These are phyloP conservation scores for Oreochromis grahami DNA, from an alignment of 2,797 vertebrate genomes.

Conservation along the genomic window DNA sequence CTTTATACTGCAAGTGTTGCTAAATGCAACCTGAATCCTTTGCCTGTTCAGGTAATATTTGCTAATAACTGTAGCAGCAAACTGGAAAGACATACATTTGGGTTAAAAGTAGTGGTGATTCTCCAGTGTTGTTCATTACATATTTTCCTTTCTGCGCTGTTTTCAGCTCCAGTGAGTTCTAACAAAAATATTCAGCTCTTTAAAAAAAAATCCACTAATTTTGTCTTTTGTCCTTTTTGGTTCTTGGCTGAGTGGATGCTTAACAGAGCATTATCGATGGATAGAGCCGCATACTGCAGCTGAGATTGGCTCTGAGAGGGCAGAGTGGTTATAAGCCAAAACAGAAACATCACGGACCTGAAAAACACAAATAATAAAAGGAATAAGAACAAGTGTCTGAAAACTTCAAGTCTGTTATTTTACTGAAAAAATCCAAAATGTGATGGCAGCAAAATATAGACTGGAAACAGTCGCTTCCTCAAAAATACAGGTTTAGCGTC, in stretches of 20 bases:
- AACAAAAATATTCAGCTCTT: background rate
- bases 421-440: background rate
- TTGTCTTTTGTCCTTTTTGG: background rate
- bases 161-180: background rate
- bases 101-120: background rate
- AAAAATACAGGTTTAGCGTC: background rate
- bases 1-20: background rate
- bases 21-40: background rate
- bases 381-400: background rate
- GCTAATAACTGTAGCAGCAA: background rate
- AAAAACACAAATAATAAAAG: background rate
- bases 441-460: accelerated
- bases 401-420: background rate
- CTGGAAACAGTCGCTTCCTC: background rate
- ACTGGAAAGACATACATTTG: background rate
- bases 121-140: background rate
- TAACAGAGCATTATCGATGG: background rate
- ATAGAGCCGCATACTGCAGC: background rate
- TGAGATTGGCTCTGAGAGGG: background rate
- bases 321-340: background rate
- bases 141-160: background rate
- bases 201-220: background rate
- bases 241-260: background rate
- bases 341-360: background rate
- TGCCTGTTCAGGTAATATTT: background rate